Evolutionary conservation across 2,113 vertebrate species (phyloP).

Genomic region (Pseudorectes ferrugineus): DNA sequence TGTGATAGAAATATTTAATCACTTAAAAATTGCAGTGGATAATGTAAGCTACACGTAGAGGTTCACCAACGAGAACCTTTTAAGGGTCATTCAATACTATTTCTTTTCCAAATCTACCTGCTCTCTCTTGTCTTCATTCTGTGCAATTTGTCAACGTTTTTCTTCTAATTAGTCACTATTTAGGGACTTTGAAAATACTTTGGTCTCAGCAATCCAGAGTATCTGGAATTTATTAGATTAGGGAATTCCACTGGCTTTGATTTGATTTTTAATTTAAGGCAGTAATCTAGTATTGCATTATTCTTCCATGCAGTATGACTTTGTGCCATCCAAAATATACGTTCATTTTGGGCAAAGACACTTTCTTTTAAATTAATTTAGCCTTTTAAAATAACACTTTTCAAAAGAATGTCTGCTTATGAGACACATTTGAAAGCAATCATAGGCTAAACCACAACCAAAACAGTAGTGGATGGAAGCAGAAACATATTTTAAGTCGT

Average conservation of each 20-base stretch:
- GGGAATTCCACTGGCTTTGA: conserved; percentile 11
- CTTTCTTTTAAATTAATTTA: neutral
- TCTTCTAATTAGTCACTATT: conserved; percentile 16
- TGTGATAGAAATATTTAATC: neutral
- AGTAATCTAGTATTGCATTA: conserved; percentile 9
- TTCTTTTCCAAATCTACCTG: neutral
- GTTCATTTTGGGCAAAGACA: neutral
- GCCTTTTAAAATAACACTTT: neutral
- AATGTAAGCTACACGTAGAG: neutral
- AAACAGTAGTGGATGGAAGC: neutral
- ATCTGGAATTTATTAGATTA: conserved; percentile 51
- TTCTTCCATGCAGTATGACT: neutral
- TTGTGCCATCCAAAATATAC: neutral
- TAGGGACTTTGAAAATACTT: conserved; percentile 8
- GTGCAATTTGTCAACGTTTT: neutral
- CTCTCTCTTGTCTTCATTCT: neutral
- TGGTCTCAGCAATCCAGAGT: conserved; percentile 7
- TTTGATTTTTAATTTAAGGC: conserved; percentile 43
- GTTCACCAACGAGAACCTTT: neutral
- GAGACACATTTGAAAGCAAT: neutral
- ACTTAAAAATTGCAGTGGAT: neutral
- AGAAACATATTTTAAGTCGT: neutral
- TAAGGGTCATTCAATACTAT: neutral
- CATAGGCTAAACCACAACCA: neutral
- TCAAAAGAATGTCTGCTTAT: neutral